Base-by-base conservation (phyloP, 2,888 invertebrate genomes). In the Pelosia muscerda region DNA sequence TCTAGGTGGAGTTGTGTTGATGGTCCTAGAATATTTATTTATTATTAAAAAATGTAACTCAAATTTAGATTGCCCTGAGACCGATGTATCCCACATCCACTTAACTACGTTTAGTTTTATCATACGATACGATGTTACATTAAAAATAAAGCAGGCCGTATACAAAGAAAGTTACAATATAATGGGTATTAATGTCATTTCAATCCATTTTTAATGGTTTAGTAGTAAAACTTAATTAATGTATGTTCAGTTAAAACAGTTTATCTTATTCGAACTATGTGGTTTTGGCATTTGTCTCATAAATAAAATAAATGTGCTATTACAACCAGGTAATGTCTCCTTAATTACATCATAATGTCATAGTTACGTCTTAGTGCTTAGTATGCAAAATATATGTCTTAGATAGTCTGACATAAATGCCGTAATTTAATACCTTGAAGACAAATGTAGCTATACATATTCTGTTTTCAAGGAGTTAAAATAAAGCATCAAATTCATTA, bases 271-370 rank as follows among this genome's bases (percentile, higher is more conserved):
- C 11, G 13, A 34, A 53, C 10, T 25, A 26, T 34, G 25, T 42
- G 25, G 25, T 60, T 42, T 60, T 38, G 22, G 22, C 38, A 13
- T 25, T 63, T 6, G 9, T 10, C 25, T n/a, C 23, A 19, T 31
- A 31, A 31, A 54, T 31, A 34, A 9, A 63, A 63, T 63, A 63
- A 63, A 55, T 15, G 63, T 11, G 57, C n/a, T 3, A 57, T 64
- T 57, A 64, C 56, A 42, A 26, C 25, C 38, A 38, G 57, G 64
- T 54, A 57, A 57, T 62, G 22, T 53, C 62, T 53, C 28, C 26
- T 28, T 62, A n/a, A 62, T 53, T 53, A 53, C 53, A 31, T 53
- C 53, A 62, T 38, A 25, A 15, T 60, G 19, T 19, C n/a, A 19
- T 19, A 19, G 1, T 15, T 25, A 11, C 25, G 1, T 55, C 0